Percentiles rank a stretch among this genome's conserved stretches.
Conservation (phyloP, 64 coral and sea anemone species). For the Montipora foliosa region DNA sequence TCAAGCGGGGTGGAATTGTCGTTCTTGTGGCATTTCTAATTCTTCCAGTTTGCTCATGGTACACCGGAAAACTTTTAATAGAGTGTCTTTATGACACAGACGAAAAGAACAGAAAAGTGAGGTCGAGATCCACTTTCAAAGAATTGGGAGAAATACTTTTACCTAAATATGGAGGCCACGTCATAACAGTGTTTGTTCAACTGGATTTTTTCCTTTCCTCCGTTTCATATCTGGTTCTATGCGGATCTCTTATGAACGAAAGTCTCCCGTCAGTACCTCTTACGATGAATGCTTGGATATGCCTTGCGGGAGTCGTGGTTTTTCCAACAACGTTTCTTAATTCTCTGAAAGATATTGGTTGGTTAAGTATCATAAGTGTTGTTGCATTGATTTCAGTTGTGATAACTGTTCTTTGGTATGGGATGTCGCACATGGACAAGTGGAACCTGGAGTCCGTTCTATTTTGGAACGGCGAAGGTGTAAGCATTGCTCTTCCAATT, state of each 20-base stretch:
- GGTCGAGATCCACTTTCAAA: not conserved
- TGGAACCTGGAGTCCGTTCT: not conserved
- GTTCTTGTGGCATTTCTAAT: not conserved
- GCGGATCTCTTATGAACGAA: not conserved
- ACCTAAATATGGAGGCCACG: not conserved
- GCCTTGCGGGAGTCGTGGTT: not conserved
- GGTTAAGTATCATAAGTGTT: not conserved
- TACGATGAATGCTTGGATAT: not conserved
- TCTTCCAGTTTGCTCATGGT: not conserved
- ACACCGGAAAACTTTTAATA: slow-evolving; percentile 11
- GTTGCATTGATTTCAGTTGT: not conserved
- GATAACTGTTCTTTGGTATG: not conserved
- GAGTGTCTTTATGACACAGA: slow-evolving; percentile 13
- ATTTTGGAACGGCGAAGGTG: not conserved
- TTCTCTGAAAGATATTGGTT: not conserved
- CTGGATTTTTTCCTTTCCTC: not conserved
- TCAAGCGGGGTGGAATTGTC: slow-evolving; percentile 21
- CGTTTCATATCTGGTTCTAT: not conserved
- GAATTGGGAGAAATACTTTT: slow-evolving; percentile 2
- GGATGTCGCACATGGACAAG: not conserved
- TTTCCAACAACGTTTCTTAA: not conserved
- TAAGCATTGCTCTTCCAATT: not conserved
- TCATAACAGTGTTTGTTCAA: not conserved
- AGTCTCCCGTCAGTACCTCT: not conserved
- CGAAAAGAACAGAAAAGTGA: not conserved